phyloP scores from a whole-genome alignment of 1,140 invertebrate species.

The Mercenaria mercenaria region DNA sequence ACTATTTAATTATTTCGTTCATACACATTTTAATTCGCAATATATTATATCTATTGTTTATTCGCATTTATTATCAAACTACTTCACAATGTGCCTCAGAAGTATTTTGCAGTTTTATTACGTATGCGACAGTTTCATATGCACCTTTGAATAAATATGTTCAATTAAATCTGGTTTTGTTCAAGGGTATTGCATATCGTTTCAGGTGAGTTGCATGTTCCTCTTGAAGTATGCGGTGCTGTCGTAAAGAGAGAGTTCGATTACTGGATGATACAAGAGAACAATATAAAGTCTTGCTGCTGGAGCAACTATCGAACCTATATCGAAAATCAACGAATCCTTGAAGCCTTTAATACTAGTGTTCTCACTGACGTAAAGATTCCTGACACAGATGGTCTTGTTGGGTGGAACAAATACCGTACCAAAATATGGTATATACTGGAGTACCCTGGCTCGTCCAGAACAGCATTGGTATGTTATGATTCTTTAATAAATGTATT shows the following conservation, averaged over 20 bases:
- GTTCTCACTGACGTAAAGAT: constrained; percentile 75
- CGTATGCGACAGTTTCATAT: background rate
- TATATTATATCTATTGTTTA: background rate
- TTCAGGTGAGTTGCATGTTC: constrained; percentile 86
- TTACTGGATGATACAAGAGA: constrained; percentile 85
- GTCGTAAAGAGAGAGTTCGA: constrained; percentile 86
- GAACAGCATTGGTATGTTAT: constrained; percentile 77
- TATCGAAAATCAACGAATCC: constrained; percentile 82
- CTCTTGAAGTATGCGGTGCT: constrained; percentile 85
- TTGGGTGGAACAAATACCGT: constrained; percentile 78
- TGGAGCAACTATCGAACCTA: constrained; percentile 82
- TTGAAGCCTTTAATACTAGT: constrained; percentile 81
- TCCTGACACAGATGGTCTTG: constrained; percentile 72
- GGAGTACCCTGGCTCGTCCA: constrained; percentile 81
- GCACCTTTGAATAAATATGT: no score
- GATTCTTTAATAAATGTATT: background rate
- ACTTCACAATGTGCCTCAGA: background rate
- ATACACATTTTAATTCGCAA: constrained; percentile 12
- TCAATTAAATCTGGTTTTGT: no score
- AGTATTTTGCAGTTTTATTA: background rate
- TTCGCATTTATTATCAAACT: background rate
- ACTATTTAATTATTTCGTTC: background rate
- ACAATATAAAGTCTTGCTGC: constrained; percentile 83
- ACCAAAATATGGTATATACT: constrained; percentile 81
- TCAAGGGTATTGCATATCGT: no score